A percentile compares a stretch with the other conserved stretches of the same genome.
phyloP scores from a whole-genome alignment of 2,888 invertebrate species.

The Ectemnius lituratus region DNA sequence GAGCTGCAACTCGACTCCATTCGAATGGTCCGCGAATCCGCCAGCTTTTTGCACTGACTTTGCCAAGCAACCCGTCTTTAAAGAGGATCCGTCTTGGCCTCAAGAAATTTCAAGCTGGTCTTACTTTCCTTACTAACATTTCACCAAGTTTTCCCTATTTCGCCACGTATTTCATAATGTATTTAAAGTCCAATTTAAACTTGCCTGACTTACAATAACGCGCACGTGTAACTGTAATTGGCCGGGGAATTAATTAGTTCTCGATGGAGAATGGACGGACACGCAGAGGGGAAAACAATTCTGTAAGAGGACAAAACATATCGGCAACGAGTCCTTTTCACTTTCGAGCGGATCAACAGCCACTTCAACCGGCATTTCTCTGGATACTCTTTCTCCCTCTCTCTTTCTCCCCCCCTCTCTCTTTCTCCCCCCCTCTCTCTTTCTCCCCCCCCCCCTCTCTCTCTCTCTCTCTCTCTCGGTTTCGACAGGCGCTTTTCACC shows the following conservation, averaged over 20 bases:
- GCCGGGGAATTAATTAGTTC: not conserved
- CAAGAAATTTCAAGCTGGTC: too few relatives aligned
- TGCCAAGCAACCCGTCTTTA: slow-evolving; percentile 33
- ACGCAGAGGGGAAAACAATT: not conserved
- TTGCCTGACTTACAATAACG: too few relatives aligned
- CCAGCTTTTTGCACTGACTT: slow-evolving; percentile 45
- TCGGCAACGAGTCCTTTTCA: slow-evolving; percentile 29
- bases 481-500: slow-evolving; percentile 36
- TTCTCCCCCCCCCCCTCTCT: too few relatives aligned
- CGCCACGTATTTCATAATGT: too few relatives aligned
- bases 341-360: slow-evolving; percentile 26
- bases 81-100: slow-evolving; percentile 23
- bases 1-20: slow-evolving; percentile 29
- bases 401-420: too few relatives aligned
- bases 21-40: slow-evolving; percentile 55
- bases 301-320: slow-evolving; percentile 12
- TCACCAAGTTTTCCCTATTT: too few relatives aligned
- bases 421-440: too few relatives aligned
- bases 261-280: not conserved
- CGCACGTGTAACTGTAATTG: not conserved
- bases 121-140: too few relatives aligned
- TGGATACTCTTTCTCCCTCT: too few relatives aligned
- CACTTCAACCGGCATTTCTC: slow-evolving; percentile 31
- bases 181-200: too few relatives aligned
- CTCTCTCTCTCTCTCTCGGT: not conserved